Conservation (phyloP, 2,888 invertebrate species). For the Rhamnusium bicolor region DNA sequence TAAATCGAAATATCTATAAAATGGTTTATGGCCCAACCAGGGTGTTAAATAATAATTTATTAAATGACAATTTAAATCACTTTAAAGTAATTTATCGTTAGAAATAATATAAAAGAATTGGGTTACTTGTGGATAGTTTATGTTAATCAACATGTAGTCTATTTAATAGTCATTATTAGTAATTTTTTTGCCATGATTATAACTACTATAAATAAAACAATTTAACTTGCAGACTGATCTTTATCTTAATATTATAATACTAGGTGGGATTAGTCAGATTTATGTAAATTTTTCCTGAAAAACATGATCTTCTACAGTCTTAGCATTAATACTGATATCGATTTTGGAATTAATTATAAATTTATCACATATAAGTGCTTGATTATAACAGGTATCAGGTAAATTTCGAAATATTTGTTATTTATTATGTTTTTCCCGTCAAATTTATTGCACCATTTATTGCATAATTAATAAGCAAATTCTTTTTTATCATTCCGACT, state of each 20-base stretch:
- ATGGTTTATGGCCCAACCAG: neutral
- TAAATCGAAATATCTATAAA: constrained; percentile 2
- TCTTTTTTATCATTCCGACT: neutral
- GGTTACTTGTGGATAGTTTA: neutral
- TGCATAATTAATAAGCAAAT: constrained; percentile 9
- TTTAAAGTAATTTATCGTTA: neutral
- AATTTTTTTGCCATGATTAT: constrained; percentile 1
- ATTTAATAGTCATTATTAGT: neutral
- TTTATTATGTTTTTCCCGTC: neutral
- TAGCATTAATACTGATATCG: neutral
- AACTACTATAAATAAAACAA: neutral
- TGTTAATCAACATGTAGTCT: constrained; percentile 1
- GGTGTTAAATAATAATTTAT: constrained; percentile 8
- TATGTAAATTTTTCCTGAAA: constrained; percentile 5
- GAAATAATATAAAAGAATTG: neutral
- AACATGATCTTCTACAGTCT: neutral
- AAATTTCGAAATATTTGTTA: neutral
- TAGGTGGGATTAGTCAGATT: neutral
- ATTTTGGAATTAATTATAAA: constrained; percentile 16
- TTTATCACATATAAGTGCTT: constrained; percentile 2
- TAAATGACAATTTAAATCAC: constrained; percentile 1
- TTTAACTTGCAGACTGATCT: constrained; percentile 7
- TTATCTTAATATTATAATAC: constrained; percentile 15
- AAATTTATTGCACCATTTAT: constrained; percentile 16
- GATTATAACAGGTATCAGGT: neutral